A percentile compares a stretch with the other conserved stretches of the same genome.
Conservation (phyloP, 2,888 invertebrate species). For the Oxystoma pomonae region DNA sequence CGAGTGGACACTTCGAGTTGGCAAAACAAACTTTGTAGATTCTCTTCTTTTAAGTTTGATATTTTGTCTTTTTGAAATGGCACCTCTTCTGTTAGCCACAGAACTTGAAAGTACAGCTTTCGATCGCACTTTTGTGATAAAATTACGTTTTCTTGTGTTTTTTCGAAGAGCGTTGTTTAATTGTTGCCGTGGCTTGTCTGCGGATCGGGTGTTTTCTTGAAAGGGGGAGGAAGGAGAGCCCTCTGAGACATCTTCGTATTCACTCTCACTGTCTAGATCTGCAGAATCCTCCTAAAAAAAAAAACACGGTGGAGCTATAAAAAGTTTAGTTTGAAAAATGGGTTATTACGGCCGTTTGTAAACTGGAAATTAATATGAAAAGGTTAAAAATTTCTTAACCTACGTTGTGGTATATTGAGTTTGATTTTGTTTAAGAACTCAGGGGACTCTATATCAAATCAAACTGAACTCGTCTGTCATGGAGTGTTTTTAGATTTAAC, state of each 20-base stretch:
- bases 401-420: background rate
- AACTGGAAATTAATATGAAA: background rate
- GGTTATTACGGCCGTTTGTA: background rate
- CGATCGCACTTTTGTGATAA: constrained; percentile 37
- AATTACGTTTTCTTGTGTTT: constrained; percentile 35
- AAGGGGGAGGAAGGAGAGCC: background rate
- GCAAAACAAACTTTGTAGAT: constrained; percentile 61
- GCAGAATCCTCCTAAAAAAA: constrained; percentile 27
- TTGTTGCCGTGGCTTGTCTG: constrained; percentile 37
- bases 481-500: constrained; percentile 1
- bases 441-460: background rate
- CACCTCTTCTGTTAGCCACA: constrained; percentile 28
- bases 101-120: constrained; percentile 31
- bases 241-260: background rate
- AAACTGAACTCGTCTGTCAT: background rate
- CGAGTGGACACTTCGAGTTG: constrained; percentile 77
- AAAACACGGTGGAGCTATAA: constrained; percentile 12
- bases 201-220: no score
- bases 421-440: background rate
- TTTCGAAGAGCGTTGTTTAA: constrained; percentile 35
- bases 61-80: constrained; percentile 20
- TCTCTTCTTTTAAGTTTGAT: constrained; percentile 31
- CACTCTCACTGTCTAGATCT: constrained; percentile 47
- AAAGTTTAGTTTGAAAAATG: no score
- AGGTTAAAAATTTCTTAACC: background rate